phyloP scores from a whole-genome alignment of 2,113 vertebrate species.

The Sapayoa aenigma region DNA sequence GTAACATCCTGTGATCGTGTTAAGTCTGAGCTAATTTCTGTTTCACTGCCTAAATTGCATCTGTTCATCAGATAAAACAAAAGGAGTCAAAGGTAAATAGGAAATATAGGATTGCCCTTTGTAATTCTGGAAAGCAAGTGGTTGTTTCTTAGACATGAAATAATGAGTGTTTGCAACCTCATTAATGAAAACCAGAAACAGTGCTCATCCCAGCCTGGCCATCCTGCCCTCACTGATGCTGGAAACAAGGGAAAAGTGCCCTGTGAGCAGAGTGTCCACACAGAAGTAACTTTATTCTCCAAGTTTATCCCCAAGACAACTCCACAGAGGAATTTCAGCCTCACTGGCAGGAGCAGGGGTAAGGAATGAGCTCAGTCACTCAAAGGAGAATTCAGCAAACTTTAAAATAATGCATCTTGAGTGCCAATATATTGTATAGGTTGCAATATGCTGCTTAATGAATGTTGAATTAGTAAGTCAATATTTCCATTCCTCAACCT shows the following conservation, averaged over 20 bases:
- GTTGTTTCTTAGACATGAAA: neutral
- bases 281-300: neutral
- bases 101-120: neutral
- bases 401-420: neutral
- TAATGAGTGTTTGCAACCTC: neutral
- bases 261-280: neutral
- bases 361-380: neutral
- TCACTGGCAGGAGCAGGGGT: neutral
- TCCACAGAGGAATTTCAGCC: neutral
- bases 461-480: conserved; percentile 3
- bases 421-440: neutral
- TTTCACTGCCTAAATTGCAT: neutral
- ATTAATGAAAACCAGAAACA: neutral
- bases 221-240: neutral
- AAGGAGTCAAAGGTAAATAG: neutral
- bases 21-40: neutral
- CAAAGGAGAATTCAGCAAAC: conserved; percentile 13
- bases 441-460: neutral
- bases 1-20: neutral
- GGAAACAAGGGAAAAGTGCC: fast-evolving
- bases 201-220: neutral
- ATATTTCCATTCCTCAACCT: neutral
- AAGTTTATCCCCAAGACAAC: neutral
- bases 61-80: neutral
- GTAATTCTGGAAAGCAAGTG: neutral